Base-by-base conservation (phyloP, 2,113 vertebrate genomes). In the Formicarius rufipectus region DNA sequence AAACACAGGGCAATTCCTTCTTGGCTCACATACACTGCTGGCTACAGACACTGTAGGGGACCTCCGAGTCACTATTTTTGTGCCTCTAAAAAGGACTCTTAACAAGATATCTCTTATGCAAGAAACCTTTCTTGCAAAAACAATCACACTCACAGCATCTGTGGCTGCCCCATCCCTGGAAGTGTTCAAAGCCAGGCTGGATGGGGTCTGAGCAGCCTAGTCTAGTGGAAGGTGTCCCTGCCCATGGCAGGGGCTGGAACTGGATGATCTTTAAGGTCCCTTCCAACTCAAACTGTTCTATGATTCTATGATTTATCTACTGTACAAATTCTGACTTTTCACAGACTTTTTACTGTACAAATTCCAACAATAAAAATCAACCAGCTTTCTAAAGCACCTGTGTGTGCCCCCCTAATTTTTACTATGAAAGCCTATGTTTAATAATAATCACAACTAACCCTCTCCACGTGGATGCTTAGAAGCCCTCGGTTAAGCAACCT, bases 161-260 rank as follows among this genome's bases (percentile, higher is more conserved):
- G 12, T 4, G 55, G 63, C 47, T 83, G 25, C 3, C 21, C 35
- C 55, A 62, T 33, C 55, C 40, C 47, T 83, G 63, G 55, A 4
- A 76, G 2, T 16, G 30, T 7, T 4, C 1, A 21, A 69, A 6
- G 25, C 9, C 12, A 4, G 25, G 24, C 0, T 42, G 25, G 55
- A 62, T 0, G 0, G 39, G 10, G 17, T 55, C 12, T 40, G 55
- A 76, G 55, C 20, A 35, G 0, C 6, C 14, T 31, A 63, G 25
- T 9, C 0, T 1, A 33, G 30, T 13, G 63, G 17, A 49, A 13
- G 2, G 9, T 10, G 20, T 47, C 7, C n/a, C 28, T 53, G 53
- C 11, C 31, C 53, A 55, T 2, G 16, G 47, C 16, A 47, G 17
- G 40, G 1, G 4, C 7, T 35, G 18, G 45, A 63, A 69, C 7